Evolutionary conservation across 1,140 invertebrate genomes (phyloP), one percentile per base, ranked within the genome.

Genomic region (Daktulosphaira vitifoliae): DNA sequence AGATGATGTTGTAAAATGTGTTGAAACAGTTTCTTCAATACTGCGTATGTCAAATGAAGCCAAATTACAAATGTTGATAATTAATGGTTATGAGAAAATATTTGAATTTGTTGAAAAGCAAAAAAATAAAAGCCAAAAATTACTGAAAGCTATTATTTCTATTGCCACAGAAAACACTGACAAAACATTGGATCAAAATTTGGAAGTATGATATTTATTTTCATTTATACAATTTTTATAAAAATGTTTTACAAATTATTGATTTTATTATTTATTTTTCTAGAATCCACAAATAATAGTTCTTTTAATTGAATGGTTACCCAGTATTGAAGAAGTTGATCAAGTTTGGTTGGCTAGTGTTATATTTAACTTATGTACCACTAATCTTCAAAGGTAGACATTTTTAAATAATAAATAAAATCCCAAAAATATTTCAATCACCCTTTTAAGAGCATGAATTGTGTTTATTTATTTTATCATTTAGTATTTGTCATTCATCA

Each of bases 401-500:
- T n/a, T n/a, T n/a, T n/a, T n/a, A n/a, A n/a, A n/a, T n/a, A n/a
- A n/a, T n/a, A n/a, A n/a, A n/a, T n/a, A n/a, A n/a, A n/a, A n/a
- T 8, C n/a, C 8, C 38, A 39, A 39, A 39, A 39, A 39, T 8
- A 8, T 39, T 39, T 8, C 8, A 48, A 15, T 16, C n/a, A n/a
- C 4, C 44, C 15, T n/a, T 5, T 48, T 22, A 16, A 48, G 5
- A n/a, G 44, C 44, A 15, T 48, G 18, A 6, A 23, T 22, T 52
- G 15, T 52, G 4, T 39, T 5, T 11, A 33, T 33, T 33, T 33
- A 33, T 52, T 68, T 68, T 51, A 59, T 65, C 68, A 71, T 69
- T 33, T 23, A 78, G 77, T 15, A 77, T 77, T 75, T 73, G 72
- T 49, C 68, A 75, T 56, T 72, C 76, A 18, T 77, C 75, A 66